phyloP scores from a whole-genome alignment of 2,113 vertebrate species.

The Pimephales promelas region DNA sequence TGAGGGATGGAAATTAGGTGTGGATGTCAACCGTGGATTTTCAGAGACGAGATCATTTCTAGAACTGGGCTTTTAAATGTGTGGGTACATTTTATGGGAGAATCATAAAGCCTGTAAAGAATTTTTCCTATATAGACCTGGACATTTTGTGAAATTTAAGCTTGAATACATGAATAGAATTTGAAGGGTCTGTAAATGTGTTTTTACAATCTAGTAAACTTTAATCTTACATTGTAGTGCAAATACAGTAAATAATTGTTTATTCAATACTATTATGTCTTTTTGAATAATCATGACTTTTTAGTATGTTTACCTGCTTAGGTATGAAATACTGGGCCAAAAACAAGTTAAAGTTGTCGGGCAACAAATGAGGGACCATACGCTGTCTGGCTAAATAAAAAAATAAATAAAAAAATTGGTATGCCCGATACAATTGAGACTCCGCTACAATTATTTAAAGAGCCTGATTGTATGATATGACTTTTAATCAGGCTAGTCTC shows the following conservation, averaged over 20 bases:
- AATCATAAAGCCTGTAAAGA: neutral
- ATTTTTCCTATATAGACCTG: neutral
- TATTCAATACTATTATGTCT: neutral
- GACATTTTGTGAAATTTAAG: neutral
- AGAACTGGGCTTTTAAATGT: neutral
- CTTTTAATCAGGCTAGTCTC: slow-evolving; percentile 2
- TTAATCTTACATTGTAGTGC: neutral
- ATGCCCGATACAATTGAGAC: neutral
- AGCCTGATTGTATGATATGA: neutral
- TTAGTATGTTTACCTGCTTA: neutral
- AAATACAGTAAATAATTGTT: neutral
- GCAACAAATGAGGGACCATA: neutral
- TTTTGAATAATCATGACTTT: slow-evolving; percentile 8
- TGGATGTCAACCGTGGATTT: neutral
- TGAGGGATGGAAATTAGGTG: neutral
- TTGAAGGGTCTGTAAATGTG: neutral
- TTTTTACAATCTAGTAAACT: neutral
- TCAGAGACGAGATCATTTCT: neutral
- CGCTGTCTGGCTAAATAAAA: neutral
- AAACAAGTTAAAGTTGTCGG: neutral
- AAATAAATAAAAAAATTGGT: no score
- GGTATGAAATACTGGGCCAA: neutral
- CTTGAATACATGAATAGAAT: neutral
- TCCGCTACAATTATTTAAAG: neutral
- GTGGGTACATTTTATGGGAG: neutral